Evolutionary conservation across 2,113 vertebrate genomes (phyloP).

Genomic region (Pedionomus torquatus): DNA sequence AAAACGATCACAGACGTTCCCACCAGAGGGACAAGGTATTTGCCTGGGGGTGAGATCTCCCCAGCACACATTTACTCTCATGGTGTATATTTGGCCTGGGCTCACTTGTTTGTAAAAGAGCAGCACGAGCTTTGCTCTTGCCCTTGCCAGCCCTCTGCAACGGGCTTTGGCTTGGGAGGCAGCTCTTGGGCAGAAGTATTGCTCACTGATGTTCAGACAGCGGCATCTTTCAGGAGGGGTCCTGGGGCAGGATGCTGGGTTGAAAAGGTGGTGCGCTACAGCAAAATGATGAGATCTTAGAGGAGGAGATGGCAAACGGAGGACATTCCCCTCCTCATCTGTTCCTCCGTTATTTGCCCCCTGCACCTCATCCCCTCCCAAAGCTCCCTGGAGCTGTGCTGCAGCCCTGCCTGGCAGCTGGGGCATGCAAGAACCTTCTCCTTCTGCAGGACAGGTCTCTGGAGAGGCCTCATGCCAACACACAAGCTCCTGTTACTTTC

Average conservation of each 20-base stretch:
- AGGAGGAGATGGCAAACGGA: not conserved
- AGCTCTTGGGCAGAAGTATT: not conserved
- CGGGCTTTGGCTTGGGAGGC: not conserved
- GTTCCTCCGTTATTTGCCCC: not conserved
- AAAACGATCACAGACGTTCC: not conserved
- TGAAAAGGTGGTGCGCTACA: not conserved
- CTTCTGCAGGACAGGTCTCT: not conserved
- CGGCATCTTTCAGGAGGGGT: not conserved
- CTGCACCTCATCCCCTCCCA: rapidly evolving
- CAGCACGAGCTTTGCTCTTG: not conserved
- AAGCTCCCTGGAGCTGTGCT: not conserved
- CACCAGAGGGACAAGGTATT: not conserved
- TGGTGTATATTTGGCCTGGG: not conserved
- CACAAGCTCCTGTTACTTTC: rapidly evolving
- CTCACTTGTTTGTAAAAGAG: not conserved
- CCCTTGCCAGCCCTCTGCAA: not conserved
- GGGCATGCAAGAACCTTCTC: not conserved
- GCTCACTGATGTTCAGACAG: not conserved
- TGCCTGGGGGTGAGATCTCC: not conserved
- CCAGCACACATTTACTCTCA: not conserved
- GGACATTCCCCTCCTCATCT: not conserved
- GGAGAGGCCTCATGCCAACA: not conserved
- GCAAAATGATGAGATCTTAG: not conserved
- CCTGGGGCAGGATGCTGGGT: not conserved
- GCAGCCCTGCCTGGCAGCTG: not conserved